These are phyloP conservation scores for Epistrophella euchroma DNA, from an alignment of 2,888 invertebrate genomes.

Conservation along the genomic window DNA sequence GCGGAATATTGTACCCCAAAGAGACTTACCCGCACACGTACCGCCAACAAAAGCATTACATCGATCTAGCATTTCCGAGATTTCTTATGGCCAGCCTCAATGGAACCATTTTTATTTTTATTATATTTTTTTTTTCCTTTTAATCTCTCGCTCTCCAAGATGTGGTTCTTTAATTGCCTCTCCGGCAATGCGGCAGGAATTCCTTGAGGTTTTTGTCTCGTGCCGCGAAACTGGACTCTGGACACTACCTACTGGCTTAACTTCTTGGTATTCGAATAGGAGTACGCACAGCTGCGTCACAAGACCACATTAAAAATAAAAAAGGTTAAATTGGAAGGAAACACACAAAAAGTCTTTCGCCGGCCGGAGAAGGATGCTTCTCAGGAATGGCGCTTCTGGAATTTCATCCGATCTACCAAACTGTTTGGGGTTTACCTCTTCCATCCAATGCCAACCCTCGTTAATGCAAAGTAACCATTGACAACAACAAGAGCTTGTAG, in stretches of 20 bases:
- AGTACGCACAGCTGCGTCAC: conserved; percentile 48
- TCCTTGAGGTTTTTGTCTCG: conserved; percentile 73
- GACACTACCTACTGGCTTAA: not conserved
- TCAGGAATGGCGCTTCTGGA: conserved; percentile 61
- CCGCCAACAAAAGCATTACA: conserved; percentile 73
- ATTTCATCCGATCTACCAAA: conserved; percentile 39
- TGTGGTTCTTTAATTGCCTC: conserved; percentile 75
- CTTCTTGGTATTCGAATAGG: conserved; percentile 28
- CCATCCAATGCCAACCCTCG: conserved; percentile 16
- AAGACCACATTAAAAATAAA: conserved; percentile 15
- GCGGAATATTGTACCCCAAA: conserved; percentile 65
- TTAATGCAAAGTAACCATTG: conserved; percentile 33
- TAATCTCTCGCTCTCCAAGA: conserved; percentile 68
- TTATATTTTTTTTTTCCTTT: conserved; percentile 54
- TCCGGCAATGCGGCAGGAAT: conserved; percentile 71
- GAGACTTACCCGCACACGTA: conserved; percentile 65
- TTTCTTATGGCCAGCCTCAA: conserved; percentile 61
- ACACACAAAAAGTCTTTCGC: not conserved
- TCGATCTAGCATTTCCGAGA: conserved; percentile 77
- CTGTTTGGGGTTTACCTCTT: not conserved
- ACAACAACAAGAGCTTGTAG: conserved; percentile 17
- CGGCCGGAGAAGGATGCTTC: conserved; percentile 14
- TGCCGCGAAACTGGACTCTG: conserved; percentile 61
- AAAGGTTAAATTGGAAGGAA: conserved; percentile 18
- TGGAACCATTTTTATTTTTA: conserved; percentile 11